Evolutionary conservation across 2,113 vertebrate species (phyloP).

Genomic region (Hoplias malabaricus): DNA sequence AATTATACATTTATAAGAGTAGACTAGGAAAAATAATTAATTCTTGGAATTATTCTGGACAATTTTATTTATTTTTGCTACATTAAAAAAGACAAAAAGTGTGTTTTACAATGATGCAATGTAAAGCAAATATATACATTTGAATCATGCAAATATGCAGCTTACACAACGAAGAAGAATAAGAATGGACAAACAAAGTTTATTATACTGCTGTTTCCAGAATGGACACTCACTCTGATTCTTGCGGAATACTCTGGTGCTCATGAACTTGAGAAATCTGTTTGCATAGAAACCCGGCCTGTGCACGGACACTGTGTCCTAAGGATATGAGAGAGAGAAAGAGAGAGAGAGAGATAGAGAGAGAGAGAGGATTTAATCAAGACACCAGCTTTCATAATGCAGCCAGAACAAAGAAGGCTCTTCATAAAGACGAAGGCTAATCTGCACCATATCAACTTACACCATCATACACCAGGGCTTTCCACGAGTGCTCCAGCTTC

Average conservation of each 20-base stretch:
- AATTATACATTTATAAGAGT: too few species aligned
- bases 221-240: slow-evolving; percentile 82
- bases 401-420: slow-evolving; percentile 43
- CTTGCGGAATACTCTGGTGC: slow-evolving; percentile 92
- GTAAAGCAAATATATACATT: not conserved
- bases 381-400: not conserved
- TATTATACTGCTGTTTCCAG: not conserved
- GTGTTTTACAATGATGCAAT: not conserved
- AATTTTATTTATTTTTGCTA: too few species aligned
- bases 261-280: slow-evolving; percentile 98
- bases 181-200: not conserved
- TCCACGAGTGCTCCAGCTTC: slow-evolving; percentile 98
- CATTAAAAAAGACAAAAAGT: too few species aligned
- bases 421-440: slow-evolving; percentile 52
- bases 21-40: too few species aligned
- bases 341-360: slow-evolving; percentile 39
- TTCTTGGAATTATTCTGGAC: too few species aligned
- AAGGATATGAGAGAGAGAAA: slow-evolving; percentile 44
- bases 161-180: too few species aligned
- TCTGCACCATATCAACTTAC: slow-evolving; percentile 73
- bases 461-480: slow-evolving; percentile 96
- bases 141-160: not conserved
- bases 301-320: slow-evolving; percentile 96
- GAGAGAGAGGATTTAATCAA: slow-evolving; percentile 16
- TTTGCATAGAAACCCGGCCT: slow-evolving; percentile 94